Base-by-base conservation (phyloP, 2,797 vertebrate species). In the Gymnoscopelus braueri region DNA sequence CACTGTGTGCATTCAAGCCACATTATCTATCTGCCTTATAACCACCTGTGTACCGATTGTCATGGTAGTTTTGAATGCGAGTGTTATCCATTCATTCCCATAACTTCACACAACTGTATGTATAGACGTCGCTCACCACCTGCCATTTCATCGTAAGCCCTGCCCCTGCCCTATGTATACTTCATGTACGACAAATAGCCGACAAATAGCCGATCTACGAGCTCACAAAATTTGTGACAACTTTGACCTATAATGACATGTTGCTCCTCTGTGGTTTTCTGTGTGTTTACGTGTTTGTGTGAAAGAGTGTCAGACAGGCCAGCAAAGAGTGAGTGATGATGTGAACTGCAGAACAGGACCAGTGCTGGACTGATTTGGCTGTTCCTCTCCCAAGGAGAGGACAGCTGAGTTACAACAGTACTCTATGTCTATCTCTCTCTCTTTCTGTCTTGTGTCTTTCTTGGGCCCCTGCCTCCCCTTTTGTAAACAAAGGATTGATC, bases 401-500 rank as follows among this genome's bases (percentile, higher is more conserved):
- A 63, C 59, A 57, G 66, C 71, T 81, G 64, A 85, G 85, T 84
- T 78, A 71, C 69, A 78, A 62, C 55, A 60, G 51, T 32, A 57
- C 24, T 65, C 77, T n/a, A 26, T 71, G 59, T 81, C 71, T 63
- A 72, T 59, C 72, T 73, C 55, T 39, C 54, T 14, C 14, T 55
- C 12, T 58, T 47, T 50, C 60, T 26, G 3, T 26, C 60, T 49
- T 47, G 15, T 10, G 9, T 26, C 24, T 9, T 62, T 9, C 24
- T 14, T 29, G 11, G 24, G 9, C 9, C 4, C 49, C 10, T 51
- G 32, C 53, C 32, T 24, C 29, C 26, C 24, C 24, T 39, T 69
- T 23, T 64, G 60, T 72, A 86, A 91, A 83, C 85, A 87, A 77
- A 80, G 71, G 72, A 89, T 84, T 88, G 80, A 89, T 90, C 86